Percentiles rank a stretch among this genome's conserved stretches.
Evolutionary conservation across 1,140 invertebrate genomes (phyloP).

Genomic region (Bombus confusus): DNA sequence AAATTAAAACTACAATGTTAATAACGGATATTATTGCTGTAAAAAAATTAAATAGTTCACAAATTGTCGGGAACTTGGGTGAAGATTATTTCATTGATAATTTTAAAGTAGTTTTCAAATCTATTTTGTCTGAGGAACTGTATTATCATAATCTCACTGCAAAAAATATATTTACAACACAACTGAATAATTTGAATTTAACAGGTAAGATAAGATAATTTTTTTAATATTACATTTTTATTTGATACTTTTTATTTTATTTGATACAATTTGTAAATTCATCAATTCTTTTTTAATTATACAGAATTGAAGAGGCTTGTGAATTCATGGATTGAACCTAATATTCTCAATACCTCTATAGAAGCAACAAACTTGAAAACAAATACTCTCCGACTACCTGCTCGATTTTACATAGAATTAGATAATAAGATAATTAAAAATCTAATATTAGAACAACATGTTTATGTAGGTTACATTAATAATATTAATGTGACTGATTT

Average conservation of each 20-base stretch:
- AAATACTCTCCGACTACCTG: conserved; percentile 35
- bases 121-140: conserved; percentile 42
- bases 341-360: conserved; percentile 52
- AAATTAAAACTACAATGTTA: conserved; percentile 63
- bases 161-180: conserved; percentile 35
- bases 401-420: conserved; percentile 50
- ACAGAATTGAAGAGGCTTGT: conserved; percentile 51
- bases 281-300: neutral
- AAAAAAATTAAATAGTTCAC: conserved; percentile 47
- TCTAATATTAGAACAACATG: conserved; percentile 56
- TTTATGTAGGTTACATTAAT: conserved; percentile 63
- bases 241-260: neutral
- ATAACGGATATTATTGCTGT: conserved; percentile 48
- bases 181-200: conserved; percentile 33
- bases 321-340: conserved; percentile 49
- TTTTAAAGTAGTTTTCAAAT: conserved; percentile 32
- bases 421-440: conserved; percentile 53
- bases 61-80: conserved; percentile 56
- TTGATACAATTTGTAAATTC: neutral
- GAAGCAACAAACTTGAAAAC: conserved; percentile 49
- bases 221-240: neutral
- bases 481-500: conserved; percentile 62
- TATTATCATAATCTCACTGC: conserved; percentile 45
- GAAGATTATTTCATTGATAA: conserved; percentile 47
- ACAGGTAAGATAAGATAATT: conserved; percentile 29